A percentile compares a stretch with the other conserved stretches of the same genome.
These are phyloP conservation scores for Lateolabrax maculatus DNA, from an alignment of 2,797 vertebrate species.

Conservation along the genomic window DNA sequence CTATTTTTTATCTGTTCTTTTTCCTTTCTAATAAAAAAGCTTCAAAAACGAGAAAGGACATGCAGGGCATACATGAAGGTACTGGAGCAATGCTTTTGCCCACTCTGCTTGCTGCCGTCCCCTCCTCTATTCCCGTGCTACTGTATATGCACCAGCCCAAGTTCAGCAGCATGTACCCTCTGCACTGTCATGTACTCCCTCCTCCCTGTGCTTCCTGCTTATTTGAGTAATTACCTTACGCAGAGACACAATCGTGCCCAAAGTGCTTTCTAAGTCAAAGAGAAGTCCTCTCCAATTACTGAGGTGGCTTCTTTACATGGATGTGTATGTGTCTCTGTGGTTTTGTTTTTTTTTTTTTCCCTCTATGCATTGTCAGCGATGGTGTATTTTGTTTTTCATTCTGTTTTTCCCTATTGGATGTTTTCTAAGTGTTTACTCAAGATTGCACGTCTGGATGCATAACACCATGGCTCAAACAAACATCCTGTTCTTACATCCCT, in stretches of 20 bases:
- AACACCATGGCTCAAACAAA: constrained; percentile 53
- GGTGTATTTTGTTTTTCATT: constrained; percentile 59
- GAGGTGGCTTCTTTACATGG: constrained; percentile 61
- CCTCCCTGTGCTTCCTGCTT: constrained; percentile 86
- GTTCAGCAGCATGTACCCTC: constrained; percentile 87
- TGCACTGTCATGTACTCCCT: constrained; percentile 76
- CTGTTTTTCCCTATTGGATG: constrained; percentile 47
- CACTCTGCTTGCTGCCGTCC: constrained; percentile 86
- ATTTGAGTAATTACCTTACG: constrained; percentile 86
- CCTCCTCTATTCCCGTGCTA: constrained; percentile 83
- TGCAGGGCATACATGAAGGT: constrained; percentile 99
- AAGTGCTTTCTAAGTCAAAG: constrained; percentile 69
- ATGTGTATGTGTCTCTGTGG: constrained; percentile 61
- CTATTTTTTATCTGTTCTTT: constrained; percentile 82
- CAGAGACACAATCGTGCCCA: constrained; percentile 63
- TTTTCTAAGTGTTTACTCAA: constrained; percentile 61
- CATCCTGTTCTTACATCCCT: constrained; percentile 47
- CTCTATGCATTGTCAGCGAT: constrained; percentile 54
- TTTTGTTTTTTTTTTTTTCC: no score
- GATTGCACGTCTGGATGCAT: constrained; percentile 64
- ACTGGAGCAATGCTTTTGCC: constrained; percentile 90
- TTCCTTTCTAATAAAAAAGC: constrained; percentile 92
- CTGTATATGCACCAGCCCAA: constrained; percentile 75
- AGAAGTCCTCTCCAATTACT: constrained; percentile 69
- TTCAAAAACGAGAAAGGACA: constrained; percentile 99